Conservation (phyloP, 2,113 vertebrate genomes). For the Ammodytes marinus region DNA sequence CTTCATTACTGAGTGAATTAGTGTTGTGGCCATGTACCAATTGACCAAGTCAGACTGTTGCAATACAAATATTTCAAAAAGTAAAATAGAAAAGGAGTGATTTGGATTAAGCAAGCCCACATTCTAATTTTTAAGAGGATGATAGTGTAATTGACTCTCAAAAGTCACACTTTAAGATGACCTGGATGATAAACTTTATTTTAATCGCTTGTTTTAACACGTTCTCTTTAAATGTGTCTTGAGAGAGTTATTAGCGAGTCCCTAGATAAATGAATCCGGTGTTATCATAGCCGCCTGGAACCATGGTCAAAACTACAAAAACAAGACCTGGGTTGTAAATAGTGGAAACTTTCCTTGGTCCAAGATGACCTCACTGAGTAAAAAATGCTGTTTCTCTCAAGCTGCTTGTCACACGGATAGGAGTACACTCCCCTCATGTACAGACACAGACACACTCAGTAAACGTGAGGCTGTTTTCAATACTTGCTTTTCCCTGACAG, state of each 20-base stretch:
- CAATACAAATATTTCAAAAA: background rate
- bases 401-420: background rate
- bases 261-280: background rate
- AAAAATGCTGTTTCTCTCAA: constrained; percentile 6
- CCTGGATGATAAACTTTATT: background rate
- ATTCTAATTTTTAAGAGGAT: background rate
- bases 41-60: background rate
- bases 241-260: background rate
- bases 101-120: background rate
- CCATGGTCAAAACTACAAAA: background rate
- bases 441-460: background rate
- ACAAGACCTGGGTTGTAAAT: background rate
- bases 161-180: background rate
- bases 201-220: background rate
- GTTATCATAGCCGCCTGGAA: background rate
- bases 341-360: background rate
- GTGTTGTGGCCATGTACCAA: background rate
- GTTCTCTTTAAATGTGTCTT: background rate
- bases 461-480: constrained; percentile 48
- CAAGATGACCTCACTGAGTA: constrained; percentile 9
- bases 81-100: background rate
- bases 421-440: background rate
- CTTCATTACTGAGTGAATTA: background rate
- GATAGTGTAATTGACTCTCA: background rate
- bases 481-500: constrained; percentile 13